A percentile compares a stretch with the other conserved stretches of the same genome.
Conservation (phyloP, 2,888 invertebrate genomes). For the Drosophila subsilvestris region DNA sequence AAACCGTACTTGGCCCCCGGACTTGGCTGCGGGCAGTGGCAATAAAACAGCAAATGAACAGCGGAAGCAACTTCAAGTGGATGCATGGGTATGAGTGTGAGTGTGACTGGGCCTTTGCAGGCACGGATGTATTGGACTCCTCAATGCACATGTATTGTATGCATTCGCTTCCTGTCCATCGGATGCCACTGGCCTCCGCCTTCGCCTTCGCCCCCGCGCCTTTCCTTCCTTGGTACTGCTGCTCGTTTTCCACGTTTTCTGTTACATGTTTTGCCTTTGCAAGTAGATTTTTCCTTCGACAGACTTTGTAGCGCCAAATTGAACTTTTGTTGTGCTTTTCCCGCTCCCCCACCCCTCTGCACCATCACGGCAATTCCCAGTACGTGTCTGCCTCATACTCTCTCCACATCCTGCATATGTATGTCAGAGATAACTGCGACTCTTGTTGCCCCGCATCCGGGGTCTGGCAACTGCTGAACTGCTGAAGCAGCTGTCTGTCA, state of each 20-base stretch:
- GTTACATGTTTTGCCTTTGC: slow-evolving; percentile 64
- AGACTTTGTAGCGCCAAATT: slow-evolving; percentile 78
- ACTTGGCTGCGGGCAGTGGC: slow-evolving; percentile 57
- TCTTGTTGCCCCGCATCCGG: slow-evolving; percentile 50
- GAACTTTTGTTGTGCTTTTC: slow-evolving; percentile 67
- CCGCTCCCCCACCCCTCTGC: background rate
- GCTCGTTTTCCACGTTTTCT: slow-evolving; percentile 41
- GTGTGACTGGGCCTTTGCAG: slow-evolving; percentile 34
- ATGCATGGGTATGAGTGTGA: slow-evolving; percentile 32
- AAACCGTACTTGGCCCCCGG: slow-evolving; percentile 28
- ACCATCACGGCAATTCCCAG: slow-evolving; percentile 1
- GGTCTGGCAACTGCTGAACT: slow-evolving; percentile 13
- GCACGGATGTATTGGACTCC: slow-evolving; percentile 36
- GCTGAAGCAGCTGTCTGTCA: slow-evolving; percentile 74
- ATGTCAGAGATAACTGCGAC: slow-evolving; percentile 54
- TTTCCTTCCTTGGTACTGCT: slow-evolving; percentile 21
- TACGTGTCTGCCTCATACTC: slow-evolving; percentile 8
- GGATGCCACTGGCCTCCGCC: slow-evolving; percentile 42
- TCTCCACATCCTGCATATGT: slow-evolving; percentile 10
- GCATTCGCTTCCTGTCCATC: slow-evolving; percentile 66
- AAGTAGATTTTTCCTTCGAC: slow-evolving; percentile 65
- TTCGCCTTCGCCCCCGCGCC: background rate
- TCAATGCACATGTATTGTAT: slow-evolving; percentile 31
- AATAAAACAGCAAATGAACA: slow-evolving; percentile 78
- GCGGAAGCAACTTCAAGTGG: slow-evolving; percentile 73